Conservation (phyloP, 2,888 invertebrate genomes). For the Dioctria rufipes region DNA sequence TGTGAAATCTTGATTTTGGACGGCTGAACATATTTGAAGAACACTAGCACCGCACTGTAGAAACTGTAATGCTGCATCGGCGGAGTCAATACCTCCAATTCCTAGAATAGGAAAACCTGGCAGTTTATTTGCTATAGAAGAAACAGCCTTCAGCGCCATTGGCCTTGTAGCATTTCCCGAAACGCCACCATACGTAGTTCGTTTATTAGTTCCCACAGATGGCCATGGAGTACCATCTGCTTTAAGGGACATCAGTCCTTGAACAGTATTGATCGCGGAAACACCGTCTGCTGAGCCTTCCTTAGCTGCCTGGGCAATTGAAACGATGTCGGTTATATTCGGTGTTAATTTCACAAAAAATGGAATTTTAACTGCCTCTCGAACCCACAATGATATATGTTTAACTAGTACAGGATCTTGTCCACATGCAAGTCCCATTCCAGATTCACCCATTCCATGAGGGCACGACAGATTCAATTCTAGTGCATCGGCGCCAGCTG, state of each 20-base stretch:
- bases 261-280: constrained; percentile 97
- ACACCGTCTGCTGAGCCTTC: constrained; percentile 95
- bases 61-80: constrained; percentile 95
- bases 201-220: constrained; percentile 82
- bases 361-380: constrained; percentile 88
- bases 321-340: constrained; percentile 94
- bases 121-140: constrained; percentile 86
- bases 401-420: constrained; percentile 92
- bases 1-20: constrained; percentile 99
- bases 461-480: constrained; percentile 98
- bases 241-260: constrained; percentile 91
- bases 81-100: constrained; percentile 97
- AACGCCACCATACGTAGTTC: constrained; percentile 95
- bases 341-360: constrained; percentile 98
- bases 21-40: constrained; percentile 95
- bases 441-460: constrained; percentile 98
- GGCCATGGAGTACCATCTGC: constrained; percentile 93
- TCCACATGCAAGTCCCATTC: constrained; percentile 99
- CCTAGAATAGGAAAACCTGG: constrained; percentile 95
- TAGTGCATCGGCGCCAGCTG: constrained; percentile 92
- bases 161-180: constrained; percentile 96
- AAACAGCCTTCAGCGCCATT: constrained; percentile 92
- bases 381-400: constrained; percentile 93
- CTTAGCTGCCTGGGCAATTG: constrained; percentile 91
- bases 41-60: constrained; percentile 93